Evolutionary conservation across 1,140 invertebrate species (phyloP).

Genomic region (Caenorhabditis inopinata): DNA sequence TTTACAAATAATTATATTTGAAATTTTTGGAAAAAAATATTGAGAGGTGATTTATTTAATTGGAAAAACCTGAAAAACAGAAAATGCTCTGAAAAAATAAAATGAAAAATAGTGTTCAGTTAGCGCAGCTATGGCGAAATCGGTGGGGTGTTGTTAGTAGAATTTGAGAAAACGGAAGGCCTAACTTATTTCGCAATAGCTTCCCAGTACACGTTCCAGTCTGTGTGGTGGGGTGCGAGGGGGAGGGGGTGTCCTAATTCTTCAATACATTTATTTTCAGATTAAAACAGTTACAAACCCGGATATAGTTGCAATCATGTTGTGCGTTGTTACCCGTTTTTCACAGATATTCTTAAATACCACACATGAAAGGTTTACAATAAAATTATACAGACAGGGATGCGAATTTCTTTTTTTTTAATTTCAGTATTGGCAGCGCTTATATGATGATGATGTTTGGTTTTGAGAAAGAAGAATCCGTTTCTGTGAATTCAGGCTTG

Average conservation of each 20-base stretch:
- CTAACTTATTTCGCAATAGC: conserved; percentile 33
- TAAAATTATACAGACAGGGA: neutral
- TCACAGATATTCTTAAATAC: conserved; percentile 43
- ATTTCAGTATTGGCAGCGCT: conserved; percentile 41
- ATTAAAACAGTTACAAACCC: neutral
- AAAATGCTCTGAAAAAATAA: neutral
- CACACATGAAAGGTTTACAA: conserved; percentile 41
- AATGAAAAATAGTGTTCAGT: no score
- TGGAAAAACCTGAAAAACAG: no score
- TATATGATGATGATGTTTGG: conserved; percentile 51
- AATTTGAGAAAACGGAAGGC: neutral
- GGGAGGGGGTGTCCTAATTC: neutral
- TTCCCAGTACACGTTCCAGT: neutral
- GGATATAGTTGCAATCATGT: conserved; percentile 38
- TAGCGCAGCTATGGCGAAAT: neutral
- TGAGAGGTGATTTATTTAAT: no score
- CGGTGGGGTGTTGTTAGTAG: neutral
- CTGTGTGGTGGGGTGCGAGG: no score
- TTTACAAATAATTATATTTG: no score
- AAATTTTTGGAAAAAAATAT: no score
- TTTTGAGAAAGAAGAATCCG: conserved; percentile 28
- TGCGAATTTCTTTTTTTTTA: neutral
- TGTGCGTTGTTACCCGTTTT: conserved; percentile 49
- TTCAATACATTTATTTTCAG: neutral
- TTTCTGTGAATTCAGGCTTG: conserved; percentile 23